phyloP scores from a whole-genome alignment of 2,797 vertebrate genomes.

The Bucorvus abyssinicus region DNA sequence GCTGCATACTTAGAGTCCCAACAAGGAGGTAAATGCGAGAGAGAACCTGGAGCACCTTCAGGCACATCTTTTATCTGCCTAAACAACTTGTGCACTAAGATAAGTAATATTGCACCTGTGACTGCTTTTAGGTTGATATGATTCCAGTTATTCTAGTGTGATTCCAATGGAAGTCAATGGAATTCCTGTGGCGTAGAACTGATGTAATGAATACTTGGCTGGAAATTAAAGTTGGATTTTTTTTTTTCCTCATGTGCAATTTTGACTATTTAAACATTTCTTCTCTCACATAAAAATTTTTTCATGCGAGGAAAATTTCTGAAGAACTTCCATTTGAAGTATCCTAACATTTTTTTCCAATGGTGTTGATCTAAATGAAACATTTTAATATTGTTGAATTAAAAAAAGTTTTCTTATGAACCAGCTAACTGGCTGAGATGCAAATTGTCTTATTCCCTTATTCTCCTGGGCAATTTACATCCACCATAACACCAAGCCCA shows the following conservation, averaged over 20 bases:
- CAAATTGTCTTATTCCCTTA: slow-evolving; percentile 15
- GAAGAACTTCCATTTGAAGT: neutral
- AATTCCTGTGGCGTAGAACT: neutral
- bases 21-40: neutral
- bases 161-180: neutral
- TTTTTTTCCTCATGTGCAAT: neutral
- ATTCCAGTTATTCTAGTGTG: neutral
- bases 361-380: neutral
- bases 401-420: neutral
- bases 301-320: neutral
- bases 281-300: neutral
- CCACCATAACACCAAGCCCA: neutral
- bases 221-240: neutral
- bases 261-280: neutral
- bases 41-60: neutral
- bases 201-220: neutral
- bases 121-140: neutral
- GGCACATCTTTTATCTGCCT: neutral
- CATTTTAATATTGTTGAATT: neutral
- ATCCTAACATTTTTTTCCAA: neutral
- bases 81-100: neutral
- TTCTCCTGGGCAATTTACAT: slow-evolving; percentile 5
- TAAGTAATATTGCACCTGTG: neutral
- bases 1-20: neutral
- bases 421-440: neutral